phyloP scores from a whole-genome alignment of 2,888 invertebrate genomes.

The Synergus itoensis region DNA sequence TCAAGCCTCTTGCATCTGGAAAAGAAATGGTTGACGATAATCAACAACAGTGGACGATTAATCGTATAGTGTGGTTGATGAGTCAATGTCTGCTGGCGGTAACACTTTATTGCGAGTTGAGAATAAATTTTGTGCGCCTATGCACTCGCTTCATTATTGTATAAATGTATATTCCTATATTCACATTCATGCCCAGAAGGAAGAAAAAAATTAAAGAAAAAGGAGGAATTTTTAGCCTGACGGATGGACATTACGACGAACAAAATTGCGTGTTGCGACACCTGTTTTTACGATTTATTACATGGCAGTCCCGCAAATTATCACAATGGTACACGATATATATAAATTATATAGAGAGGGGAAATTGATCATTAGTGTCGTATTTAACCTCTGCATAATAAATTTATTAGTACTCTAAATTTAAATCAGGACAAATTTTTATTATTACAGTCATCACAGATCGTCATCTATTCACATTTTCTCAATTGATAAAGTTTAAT shows the following conservation, averaged over 20 bases:
- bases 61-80: conserved; percentile 48
- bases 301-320: conserved; percentile 10
- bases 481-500: too few species aligned
- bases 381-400: not conserved
- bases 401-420: not conserved
- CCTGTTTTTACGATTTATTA: conserved; percentile 39
- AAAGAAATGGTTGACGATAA: conserved; percentile 39
- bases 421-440: not conserved
- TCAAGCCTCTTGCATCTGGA: not conserved
- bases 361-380: conserved; percentile 1
- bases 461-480: too few species aligned
- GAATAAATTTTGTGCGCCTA: conserved; percentile 29
- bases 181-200: not conserved
- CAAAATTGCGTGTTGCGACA: conserved; percentile 39
- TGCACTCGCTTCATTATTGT: conserved; percentile 8
- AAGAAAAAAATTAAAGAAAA: not conserved
- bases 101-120: conserved; percentile 20
- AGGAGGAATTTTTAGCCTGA: not conserved
- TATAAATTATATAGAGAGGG: not conserved
- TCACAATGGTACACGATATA: conserved; percentile 27
- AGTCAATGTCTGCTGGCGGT: conserved; percentile 45
- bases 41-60: conserved; percentile 50
- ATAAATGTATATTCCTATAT: not conserved
- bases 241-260: conserved; percentile 17
- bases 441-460: too few species aligned